These are phyloP conservation scores for Eupithecia abbreviata DNA, from an alignment of 2,888 invertebrate species.

Conservation along the genomic window DNA sequence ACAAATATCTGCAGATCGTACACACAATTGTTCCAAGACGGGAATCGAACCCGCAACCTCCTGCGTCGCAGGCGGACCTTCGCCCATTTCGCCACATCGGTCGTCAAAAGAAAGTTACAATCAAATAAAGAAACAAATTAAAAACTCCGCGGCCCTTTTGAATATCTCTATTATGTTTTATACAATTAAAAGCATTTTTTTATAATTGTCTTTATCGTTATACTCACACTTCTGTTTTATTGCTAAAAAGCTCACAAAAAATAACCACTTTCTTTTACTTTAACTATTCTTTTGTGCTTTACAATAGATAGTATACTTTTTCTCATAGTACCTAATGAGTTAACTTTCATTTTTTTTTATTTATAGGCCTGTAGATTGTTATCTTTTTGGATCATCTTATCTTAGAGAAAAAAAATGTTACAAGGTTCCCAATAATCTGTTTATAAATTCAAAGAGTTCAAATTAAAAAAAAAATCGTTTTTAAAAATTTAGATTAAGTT, in stretches of 20 bases:
- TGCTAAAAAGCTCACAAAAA: conserved; percentile 2
- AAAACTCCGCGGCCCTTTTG: background rate
- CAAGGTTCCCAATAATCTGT: background rate
- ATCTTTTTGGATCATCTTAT: conserved; percentile 21
- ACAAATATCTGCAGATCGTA: too few species aligned
- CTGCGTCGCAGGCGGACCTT: too few species aligned
- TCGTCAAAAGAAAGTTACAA: too few species aligned
- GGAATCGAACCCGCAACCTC: too few species aligned
- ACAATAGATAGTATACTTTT: conserved; percentile 26
- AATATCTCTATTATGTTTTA: background rate
- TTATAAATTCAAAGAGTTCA: too few species aligned
- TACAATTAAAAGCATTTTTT: background rate
- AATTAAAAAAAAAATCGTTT: too few species aligned
- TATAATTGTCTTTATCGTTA: too few species aligned
- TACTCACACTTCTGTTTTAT: background rate
- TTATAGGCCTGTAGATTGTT: background rate
- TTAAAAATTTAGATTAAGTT: too few species aligned
- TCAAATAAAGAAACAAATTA: too few species aligned
- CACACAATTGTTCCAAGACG: too few species aligned
- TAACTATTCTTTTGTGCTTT: conserved; percentile 13
- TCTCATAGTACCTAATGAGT: conserved; percentile 21
- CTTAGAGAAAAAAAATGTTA: background rate
- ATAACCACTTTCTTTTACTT: conserved; percentile 17
- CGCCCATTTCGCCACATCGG: too few species aligned
- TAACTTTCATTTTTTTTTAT: conserved; percentile 27